Conservation (phyloP, 2,113 vertebrate species). For the Leptocoma aspasia region DNA sequence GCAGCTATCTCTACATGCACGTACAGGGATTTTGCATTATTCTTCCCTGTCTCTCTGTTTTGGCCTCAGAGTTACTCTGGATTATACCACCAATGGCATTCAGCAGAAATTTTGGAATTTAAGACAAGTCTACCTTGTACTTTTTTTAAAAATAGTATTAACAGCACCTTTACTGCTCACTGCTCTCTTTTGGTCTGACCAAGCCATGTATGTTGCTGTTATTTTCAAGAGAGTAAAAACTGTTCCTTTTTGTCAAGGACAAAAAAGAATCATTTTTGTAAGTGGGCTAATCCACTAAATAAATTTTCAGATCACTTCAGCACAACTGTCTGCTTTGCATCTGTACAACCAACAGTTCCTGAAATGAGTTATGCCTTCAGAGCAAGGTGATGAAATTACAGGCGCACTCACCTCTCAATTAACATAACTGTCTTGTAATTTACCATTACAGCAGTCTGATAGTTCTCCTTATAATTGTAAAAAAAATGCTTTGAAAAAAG, state of each 20-base stretch:
- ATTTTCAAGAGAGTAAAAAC: neutral
- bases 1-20: neutral
- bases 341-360: neutral
- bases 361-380: neutral
- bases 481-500: neutral
- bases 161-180: neutral
- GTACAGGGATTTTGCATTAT: neutral
- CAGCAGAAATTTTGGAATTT: neutral
- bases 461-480: neutral
- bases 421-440: neutral
- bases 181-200: neutral
- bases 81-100: neutral
- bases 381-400: conserved; percentile 2
- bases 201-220: neutral
- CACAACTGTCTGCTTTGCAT: neutral
- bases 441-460: neutral
- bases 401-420: neutral
- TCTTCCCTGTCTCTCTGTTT: neutral
- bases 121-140: neutral
- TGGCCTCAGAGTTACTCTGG: neutral
- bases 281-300: neutral
- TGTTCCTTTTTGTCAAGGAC: neutral
- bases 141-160: neutral
- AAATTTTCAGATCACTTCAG: conserved; percentile 24
- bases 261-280: neutral